A percentile compares a stretch with the other conserved stretches of the same genome.
Conservation (phyloP, 1,140 invertebrate species). For the Wiebesia pumilae region DNA sequence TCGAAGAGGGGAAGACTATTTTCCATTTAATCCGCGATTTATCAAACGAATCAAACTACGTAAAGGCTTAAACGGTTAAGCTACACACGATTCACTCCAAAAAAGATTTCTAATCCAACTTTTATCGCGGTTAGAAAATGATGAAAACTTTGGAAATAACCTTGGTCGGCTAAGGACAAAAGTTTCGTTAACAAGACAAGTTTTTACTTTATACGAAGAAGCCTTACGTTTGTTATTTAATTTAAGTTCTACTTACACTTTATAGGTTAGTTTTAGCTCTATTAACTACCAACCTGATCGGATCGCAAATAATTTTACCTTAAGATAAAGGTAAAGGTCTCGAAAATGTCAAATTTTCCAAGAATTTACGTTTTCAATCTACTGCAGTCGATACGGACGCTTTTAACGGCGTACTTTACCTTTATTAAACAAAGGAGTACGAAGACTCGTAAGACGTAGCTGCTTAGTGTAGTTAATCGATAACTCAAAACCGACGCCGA, state of each 20-base stretch:
- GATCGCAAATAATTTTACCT: too few species aligned
- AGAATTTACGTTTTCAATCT: too few species aligned
- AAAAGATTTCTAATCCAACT: not conserved
- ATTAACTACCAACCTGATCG: not conserved
- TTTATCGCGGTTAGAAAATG: not conserved
- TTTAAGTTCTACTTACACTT: not conserved
- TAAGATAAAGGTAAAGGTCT: too few species aligned
- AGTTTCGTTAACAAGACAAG: slow-evolving; percentile 3
- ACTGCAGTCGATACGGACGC: too few species aligned
- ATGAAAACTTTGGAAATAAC: not conserved
- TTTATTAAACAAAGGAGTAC: too few species aligned
- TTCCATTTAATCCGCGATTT: slow-evolving; percentile 6
- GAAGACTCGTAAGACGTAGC: too few species aligned
- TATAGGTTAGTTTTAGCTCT: slow-evolving; percentile 7
- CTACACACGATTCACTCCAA: not conserved
- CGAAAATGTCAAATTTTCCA: too few species aligned
- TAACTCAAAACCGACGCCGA: too few species aligned
- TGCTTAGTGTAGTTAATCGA: too few species aligned
- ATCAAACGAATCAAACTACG: not conserved
- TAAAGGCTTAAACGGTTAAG: not conserved
- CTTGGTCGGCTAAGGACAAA: not conserved
- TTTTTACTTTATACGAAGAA: not conserved
- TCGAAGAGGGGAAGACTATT: not conserved
- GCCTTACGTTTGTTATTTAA: not conserved
- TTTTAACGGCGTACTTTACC: too few species aligned